phyloP scores from a whole-genome alignment of 2,888 invertebrate genomes.

The Gandaritis pyraliata region DNA sequence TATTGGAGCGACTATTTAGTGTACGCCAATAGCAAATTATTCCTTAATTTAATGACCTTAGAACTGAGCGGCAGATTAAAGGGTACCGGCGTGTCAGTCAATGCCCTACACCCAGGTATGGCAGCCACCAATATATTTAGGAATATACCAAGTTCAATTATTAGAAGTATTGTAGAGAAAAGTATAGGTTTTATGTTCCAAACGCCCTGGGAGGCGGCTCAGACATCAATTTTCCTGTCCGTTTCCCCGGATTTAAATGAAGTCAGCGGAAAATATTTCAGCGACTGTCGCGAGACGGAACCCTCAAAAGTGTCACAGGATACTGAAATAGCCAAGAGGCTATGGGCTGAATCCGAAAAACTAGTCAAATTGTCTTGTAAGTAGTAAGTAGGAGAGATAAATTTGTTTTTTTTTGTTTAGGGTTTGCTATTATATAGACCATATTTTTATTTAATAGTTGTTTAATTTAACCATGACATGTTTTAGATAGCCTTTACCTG shows the following conservation, averaged over 20 bases:
- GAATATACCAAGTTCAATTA: conserved; percentile 79
- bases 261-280: conserved; percentile 87
- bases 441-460: background rate
- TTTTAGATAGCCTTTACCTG: too few relatives aligned
- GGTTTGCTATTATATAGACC: background rate
- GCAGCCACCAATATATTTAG: conserved; percentile 87
- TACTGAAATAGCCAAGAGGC: conserved; percentile 78
- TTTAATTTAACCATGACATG: background rate
- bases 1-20: conserved; percentile 80
- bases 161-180: conserved; percentile 58
- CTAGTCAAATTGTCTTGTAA: conserved; percentile 59
- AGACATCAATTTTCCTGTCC: conserved; percentile 85
- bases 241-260: conserved; percentile 83
- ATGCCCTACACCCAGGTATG: conserved; percentile 89
- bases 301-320: conserved; percentile 83
- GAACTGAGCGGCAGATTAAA: conserved; percentile 84
- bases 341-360: conserved; percentile 88
- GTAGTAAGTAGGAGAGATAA: background rate
- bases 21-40: conserved; percentile 85
- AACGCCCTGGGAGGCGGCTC: conserved; percentile 86
- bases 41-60: conserved; percentile 86
- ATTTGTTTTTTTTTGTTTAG: conserved; percentile 12
- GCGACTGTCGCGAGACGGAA: conserved; percentile 80
- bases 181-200: conserved; percentile 77
- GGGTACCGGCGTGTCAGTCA: conserved; percentile 87